Conservation (phyloP, 2,888 invertebrate genomes). For the Tetanocera ferruginea region DNA sequence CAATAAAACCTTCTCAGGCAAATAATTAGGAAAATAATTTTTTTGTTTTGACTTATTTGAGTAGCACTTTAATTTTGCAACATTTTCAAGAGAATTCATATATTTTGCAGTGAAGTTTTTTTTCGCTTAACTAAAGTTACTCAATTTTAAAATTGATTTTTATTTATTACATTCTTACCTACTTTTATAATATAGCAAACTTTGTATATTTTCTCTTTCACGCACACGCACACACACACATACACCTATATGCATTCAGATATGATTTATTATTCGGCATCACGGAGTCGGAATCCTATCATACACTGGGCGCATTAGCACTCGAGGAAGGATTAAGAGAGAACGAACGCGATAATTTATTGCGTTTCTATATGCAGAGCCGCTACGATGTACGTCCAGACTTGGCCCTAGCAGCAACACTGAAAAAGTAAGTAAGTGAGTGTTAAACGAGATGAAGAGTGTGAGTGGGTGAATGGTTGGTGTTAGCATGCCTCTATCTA, state of each 20-base stretch:
- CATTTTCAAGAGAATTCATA: too few relatives aligned
- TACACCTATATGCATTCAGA: conserved; percentile 69
- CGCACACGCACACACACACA: not conserved
- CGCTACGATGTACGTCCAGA: conserved; percentile 83
- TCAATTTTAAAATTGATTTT: too few relatives aligned
- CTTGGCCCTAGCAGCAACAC: conserved; percentile 75
- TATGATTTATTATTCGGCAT: conserved; percentile 90
- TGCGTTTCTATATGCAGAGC: conserved; percentile 83
- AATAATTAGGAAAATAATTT: too few relatives aligned
- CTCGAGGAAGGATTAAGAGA: conserved; percentile 81
- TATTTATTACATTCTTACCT: too few relatives aligned
- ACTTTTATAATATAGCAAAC: too few relatives aligned
- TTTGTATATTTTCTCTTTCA: not conserved
- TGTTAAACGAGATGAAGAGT: not conserved
- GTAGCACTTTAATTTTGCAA: too few relatives aligned
- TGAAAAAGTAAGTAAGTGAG: conserved; percentile 73
- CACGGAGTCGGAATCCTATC: conserved; percentile 85
- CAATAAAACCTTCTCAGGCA: too few relatives aligned
- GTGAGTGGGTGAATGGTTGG: not conserved
- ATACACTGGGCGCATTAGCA: conserved; percentile 78
- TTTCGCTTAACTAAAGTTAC: too few relatives aligned
- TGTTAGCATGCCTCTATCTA: not conserved
- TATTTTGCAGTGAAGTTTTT: too few relatives aligned
- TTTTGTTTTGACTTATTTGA: too few relatives aligned
- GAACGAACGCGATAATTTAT: conserved; percentile 81